Evolutionary conservation across 2,888 invertebrate species (phyloP), one percentile per base, ranked within the genome.

Genomic region (Eurytoma californica): DNA sequence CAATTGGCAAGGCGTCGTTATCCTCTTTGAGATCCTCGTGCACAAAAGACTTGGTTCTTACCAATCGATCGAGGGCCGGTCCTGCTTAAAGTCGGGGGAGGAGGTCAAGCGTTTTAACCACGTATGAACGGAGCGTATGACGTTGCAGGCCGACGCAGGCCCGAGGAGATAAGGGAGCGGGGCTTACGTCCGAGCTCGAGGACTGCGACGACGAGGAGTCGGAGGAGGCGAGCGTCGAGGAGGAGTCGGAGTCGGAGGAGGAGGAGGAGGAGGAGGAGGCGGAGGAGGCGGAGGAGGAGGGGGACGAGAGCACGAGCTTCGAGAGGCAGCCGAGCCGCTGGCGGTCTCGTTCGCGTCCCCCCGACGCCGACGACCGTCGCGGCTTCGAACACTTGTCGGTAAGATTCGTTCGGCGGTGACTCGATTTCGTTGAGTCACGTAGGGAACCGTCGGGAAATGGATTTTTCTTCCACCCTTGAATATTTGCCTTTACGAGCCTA

Each of bases 121-220:
- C 53, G 53, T 28, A 68, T 55, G 69, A 69, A 47, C 47, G 47
- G 69, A 58, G n/a, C 39, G 58, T 61, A 60, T 60, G 55, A 58
- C 57, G 14, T 68, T 75, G n/a, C 63, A 76, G 63, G 55, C 28
- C 53, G 63, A 63, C 30, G 30, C 30, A 63, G 30, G 16, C 63
- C 14, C 30, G 30, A 14, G 16, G 16, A 28, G 28, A 14, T 18
- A 60, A 12, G 28, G 14, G 39, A 39, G 39, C 30, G 5, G 30
- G 16, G 14, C 24, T 24, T 24, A 24, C 16, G 28, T 14, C 61
- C 39, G 74, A 72, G 16, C 7, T 72, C 61, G 39, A 70, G 47
- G 76, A 73, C 51, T 63, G 58, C 61, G 68, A 51, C 76, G 51
- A 78, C 5, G 68, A 67, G 3, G 66, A 66, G 4, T 70, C 70